Percentiles rank a stretch among this genome's conserved stretches.
Conservation (phyloP, 1,140 invertebrate species). For the Pseudomyrmex pallidus region DNA sequence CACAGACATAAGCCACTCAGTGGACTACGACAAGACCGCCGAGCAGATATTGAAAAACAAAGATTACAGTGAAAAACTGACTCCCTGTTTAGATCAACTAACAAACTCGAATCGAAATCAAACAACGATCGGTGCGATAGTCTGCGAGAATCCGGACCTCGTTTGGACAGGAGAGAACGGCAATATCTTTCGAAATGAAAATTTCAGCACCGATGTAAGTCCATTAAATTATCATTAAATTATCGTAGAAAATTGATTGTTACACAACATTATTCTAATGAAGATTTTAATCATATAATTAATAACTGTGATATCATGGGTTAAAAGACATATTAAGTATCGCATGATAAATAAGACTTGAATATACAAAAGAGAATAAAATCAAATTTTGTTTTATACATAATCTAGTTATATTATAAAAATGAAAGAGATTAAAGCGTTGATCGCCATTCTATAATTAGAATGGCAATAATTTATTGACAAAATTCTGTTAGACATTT, state of each 20-base stretch:
- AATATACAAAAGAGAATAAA: no score
- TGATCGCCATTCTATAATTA: no score
- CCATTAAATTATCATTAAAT: not conserved
- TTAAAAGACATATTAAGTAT: no score
- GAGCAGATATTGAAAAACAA: slow-evolving; percentile 71
- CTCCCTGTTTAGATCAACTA: slow-evolving; percentile 71
- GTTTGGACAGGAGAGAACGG: slow-evolving; percentile 6
- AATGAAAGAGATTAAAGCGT: no score
- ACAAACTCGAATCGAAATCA: slow-evolving; percentile 36
- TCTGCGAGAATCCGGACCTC: not conserved
- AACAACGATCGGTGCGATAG: not conserved
- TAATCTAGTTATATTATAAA: no score
- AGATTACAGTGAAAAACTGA: slow-evolving; percentile 70
- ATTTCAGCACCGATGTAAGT: slow-evolving; percentile 9
- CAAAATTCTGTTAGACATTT: no score
- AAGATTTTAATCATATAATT: no score
- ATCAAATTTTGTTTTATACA: no score
- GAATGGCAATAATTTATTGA: no score
- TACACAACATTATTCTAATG: no score
- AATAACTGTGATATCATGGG: no score
- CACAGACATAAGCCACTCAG: not conserved
- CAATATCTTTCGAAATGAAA: not conserved
- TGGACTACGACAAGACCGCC: slow-evolving; percentile 70
- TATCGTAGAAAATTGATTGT: not conserved
- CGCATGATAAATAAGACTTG: no score